Conservation (phyloP, 2,113 vertebrate genomes). For the Eira barbara region DNA sequence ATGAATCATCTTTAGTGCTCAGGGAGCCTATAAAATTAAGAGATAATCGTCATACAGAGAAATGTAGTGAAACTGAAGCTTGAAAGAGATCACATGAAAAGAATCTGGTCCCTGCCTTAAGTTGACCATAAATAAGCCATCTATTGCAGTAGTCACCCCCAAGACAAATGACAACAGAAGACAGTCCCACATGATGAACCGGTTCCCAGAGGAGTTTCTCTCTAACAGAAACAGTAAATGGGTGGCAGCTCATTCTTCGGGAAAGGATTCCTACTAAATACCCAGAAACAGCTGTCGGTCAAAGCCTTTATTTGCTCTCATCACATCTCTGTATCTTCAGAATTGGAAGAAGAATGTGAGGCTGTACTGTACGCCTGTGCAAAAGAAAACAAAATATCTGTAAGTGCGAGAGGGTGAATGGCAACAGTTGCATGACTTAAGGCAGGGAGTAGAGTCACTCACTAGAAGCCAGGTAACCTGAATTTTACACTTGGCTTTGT, state of each 20-base stretch:
- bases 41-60: neutral
- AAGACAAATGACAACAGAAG: neutral
- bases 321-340: conserved; percentile 81
- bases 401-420: neutral
- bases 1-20: conserved; percentile 12
- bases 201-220: neutral
- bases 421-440: neutral
- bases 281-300: neutral
- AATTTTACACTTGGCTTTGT: neutral
- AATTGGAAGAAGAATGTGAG: conserved; percentile 76
- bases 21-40: neutral
- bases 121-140: neutral
- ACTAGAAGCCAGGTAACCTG: neutral
- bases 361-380: conserved; percentile 75
- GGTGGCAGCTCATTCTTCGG: neutral
- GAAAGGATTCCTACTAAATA: neutral
- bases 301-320: neutral
- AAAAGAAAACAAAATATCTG: conserved; percentile 20
- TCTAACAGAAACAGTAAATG: neutral
- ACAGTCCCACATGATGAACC: neutral
- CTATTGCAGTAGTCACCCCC: neutral
- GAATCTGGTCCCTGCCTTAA: neutral
- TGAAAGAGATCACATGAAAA: neutral
- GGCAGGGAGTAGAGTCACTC: neutral
- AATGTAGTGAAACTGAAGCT: neutral